These are phyloP conservation scores for Moxostoma hubbsi DNA, from an alignment of 2,797 vertebrate genomes.

Conservation along the genomic window DNA sequence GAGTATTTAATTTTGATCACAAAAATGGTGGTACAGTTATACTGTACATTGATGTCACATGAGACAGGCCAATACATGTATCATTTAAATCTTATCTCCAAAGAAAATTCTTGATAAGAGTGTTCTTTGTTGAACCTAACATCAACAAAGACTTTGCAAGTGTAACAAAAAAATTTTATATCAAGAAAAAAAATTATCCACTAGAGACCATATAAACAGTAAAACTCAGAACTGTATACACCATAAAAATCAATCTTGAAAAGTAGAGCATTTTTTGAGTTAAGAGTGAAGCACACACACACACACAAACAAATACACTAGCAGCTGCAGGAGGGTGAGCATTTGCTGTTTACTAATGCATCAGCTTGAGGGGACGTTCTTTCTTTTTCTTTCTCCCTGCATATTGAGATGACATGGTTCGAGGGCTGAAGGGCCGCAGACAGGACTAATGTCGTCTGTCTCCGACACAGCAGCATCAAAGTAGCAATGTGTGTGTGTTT, in stretches of 20 bases:
- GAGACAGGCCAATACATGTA: no score
- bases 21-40: no score
- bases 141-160: no score
- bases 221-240: no score
- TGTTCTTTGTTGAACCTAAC: no score
- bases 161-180: no score
- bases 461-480: conserved; percentile 78
- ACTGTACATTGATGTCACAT: no score
- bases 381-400: conserved; percentile 55
- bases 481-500: conserved; percentile 66
- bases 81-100: no score
- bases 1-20: no score
- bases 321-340: conserved; percentile 36
- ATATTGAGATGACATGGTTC: conserved; percentile 63
- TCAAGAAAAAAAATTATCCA: no score
- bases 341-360: conserved; percentile 59
- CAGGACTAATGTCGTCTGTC: conserved; percentile 81
- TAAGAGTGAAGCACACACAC: conserved; percentile 9
- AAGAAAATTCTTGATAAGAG: no score
- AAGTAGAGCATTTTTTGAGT: neutral
- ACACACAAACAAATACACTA: neutral
- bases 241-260: neutral
- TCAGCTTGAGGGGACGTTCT: conserved; percentile 47
- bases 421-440: conserved; percentile 67
- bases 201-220: no score